Percentiles rank a stretch among this genome's conserved stretches.
phyloP scores from a whole-genome alignment of 1,140 invertebrate species.

The Lineus longissimus region DNA sequence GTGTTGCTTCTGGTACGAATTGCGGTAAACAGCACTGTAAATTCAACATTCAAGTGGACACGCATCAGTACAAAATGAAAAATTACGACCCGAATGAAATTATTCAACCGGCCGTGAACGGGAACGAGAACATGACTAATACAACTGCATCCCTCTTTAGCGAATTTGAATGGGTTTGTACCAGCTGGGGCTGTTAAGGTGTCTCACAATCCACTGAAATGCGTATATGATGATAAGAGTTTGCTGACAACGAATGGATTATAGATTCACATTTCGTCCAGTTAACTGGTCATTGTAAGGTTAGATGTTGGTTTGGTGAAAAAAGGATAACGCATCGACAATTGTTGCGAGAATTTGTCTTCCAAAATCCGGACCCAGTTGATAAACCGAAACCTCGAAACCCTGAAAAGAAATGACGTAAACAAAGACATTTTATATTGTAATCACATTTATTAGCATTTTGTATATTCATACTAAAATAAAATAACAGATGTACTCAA shows the following conservation, averaged over 20 bases:
- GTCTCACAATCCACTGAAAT: neutral
- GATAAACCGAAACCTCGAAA: neutral
- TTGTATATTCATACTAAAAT: too few relatives aligned
- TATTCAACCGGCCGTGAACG: neutral
- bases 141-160: neutral
- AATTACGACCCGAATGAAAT: neutral
- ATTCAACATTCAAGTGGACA: neutral
- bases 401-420: neutral
- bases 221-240: neutral
- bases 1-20: neutral
- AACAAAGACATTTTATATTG: too few relatives aligned
- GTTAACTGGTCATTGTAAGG: neutral
- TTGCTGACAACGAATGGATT: neutral
- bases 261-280: neutral
- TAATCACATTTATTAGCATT: too few relatives aligned
- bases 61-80: neutral
- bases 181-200: neutral
- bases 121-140: neutral
- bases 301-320: neutral
- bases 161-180: neutral
- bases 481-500: too few relatives aligned
- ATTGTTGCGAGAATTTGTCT: neutral
- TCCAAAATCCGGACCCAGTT: neutral
- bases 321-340: neutral
- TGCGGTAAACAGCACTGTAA: neutral